Evolutionary conservation across 2,888 invertebrate genomes (phyloP).

Genomic region (Frankliniella fusca): DNA sequence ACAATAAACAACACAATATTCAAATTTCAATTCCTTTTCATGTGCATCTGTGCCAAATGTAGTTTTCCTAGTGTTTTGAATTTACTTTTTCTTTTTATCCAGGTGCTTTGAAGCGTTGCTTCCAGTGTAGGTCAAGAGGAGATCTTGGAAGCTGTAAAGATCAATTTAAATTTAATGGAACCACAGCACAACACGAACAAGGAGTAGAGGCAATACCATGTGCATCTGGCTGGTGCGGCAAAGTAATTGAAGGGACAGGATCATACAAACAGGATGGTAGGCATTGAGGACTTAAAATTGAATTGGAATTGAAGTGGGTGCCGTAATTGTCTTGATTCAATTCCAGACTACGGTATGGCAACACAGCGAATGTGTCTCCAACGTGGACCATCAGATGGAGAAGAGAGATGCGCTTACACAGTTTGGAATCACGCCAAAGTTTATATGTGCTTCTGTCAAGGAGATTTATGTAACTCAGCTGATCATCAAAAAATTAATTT

Average conservation of each 20-base stretch:
- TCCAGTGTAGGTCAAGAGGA: slow-evolving; percentile 79
- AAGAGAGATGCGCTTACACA: slow-evolving; percentile 85
- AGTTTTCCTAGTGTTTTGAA: slow-evolving; percentile 38
- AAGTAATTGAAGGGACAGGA: slow-evolving; percentile 73
- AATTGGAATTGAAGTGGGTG: not conserved
- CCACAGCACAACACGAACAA: slow-evolving; percentile 63
- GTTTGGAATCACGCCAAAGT: slow-evolving; percentile 76
- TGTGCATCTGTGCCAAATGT: not conserved
- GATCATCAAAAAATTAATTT: not conserved
- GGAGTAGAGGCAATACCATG: slow-evolving; percentile 76
- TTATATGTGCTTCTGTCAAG: slow-evolving; percentile 86
- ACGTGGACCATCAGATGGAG: slow-evolving; percentile 79
- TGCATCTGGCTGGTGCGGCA: slow-evolving; percentile 89
- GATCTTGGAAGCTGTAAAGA: slow-evolving; percentile 85
- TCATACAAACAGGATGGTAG: slow-evolving; percentile 68
- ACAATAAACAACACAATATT: not conserved
- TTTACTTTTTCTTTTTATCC: slow-evolving; percentile 42
- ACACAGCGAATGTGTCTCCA: slow-evolving; percentile 84
- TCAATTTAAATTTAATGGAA: slow-evolving; percentile 74
- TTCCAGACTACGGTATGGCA: slow-evolving; percentile 77
- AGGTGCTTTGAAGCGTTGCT: slow-evolving; percentile 73
- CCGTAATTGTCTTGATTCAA: slow-evolving; percentile 32
- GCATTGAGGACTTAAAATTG: slow-evolving; percentile 29
- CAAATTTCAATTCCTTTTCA: not conserved
- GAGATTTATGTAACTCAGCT: slow-evolving; percentile 73